phyloP scores from a whole-genome alignment of 2,797 vertebrate species.

The Rhinogobio ventralis region DNA sequence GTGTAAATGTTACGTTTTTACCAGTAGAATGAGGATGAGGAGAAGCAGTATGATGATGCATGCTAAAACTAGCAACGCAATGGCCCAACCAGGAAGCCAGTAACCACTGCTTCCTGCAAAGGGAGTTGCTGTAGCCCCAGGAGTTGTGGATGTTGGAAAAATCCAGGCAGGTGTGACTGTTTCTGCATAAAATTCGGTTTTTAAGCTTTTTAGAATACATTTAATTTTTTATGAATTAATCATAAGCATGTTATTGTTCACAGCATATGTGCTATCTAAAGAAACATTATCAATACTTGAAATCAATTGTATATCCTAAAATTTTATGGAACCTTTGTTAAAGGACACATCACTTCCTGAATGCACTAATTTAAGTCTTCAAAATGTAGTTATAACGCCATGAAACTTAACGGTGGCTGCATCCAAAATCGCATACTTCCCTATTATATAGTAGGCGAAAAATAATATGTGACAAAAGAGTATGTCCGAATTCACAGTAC shows the following conservation, averaged over 20 bases:
- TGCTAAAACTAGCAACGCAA: constrained; percentile 71
- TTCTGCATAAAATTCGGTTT: not conserved
- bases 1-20: constrained; percentile 51
- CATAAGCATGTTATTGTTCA: no score
- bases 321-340: not conserved
- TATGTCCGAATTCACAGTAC: no score
- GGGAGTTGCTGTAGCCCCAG: not conserved
- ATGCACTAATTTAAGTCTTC: not conserved
- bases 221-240: no score
- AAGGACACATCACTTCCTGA: not conserved
- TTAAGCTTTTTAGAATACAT: no score
- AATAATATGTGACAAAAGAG: no score
- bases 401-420: no score
- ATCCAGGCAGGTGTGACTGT: constrained; percentile 20
- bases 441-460: no score
- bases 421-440: no score
- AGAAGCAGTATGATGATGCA: constrained; percentile 69
- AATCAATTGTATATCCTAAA: not conserved
- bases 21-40: constrained; percentile 71
- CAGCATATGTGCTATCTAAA: no score
- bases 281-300: no score
- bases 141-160: not conserved
- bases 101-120: not conserved
- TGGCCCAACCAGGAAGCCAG: constrained; percentile 69
- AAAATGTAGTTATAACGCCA: no score